Percentiles rank a stretch among this genome's conserved stretches.
Evolutionary conservation across 2,797 vertebrate genomes (phyloP).

Genomic region (Tenualosa thibaudeaui): DNA sequence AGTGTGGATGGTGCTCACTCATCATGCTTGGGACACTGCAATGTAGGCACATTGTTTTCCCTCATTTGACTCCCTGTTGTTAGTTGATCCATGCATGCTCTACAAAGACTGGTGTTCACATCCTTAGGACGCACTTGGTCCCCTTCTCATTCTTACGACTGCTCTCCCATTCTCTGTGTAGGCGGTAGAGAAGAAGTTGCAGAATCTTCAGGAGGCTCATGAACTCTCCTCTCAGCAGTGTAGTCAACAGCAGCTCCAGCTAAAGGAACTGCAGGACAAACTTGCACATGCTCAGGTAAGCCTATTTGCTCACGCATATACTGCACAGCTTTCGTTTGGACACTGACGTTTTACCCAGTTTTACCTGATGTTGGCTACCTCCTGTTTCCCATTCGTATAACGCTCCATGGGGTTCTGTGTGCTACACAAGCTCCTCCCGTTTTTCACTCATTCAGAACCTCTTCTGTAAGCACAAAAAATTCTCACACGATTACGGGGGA

Average conservation of each 20-base stretch:
- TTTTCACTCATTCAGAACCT: too few species aligned
- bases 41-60: background rate
- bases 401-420: too few species aligned
- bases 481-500: too few species aligned
- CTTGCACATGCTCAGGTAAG: constrained; percentile 45
- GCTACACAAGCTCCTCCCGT: too few species aligned
- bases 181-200: background rate
- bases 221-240: background rate
- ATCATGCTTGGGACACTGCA: background rate
- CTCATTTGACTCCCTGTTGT: background rate
- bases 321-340: background rate
- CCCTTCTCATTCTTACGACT: constrained; percentile 16
- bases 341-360: background rate
- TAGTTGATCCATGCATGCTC: background rate
- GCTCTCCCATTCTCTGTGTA: background rate
- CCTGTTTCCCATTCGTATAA: too few species aligned
- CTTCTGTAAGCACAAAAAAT: too few species aligned
- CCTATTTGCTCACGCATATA: background rate
- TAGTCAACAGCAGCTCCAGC: constrained; percentile 43
- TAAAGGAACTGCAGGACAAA: constrained; percentile 67
- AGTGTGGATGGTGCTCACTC: background rate
- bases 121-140: background rate
- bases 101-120: background rate
- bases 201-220: constrained; percentile 24
- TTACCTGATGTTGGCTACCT: too few species aligned